Evolutionary conservation across 2,888 invertebrate species (phyloP).

Genomic region (Ametastegia equiseti): DNA sequence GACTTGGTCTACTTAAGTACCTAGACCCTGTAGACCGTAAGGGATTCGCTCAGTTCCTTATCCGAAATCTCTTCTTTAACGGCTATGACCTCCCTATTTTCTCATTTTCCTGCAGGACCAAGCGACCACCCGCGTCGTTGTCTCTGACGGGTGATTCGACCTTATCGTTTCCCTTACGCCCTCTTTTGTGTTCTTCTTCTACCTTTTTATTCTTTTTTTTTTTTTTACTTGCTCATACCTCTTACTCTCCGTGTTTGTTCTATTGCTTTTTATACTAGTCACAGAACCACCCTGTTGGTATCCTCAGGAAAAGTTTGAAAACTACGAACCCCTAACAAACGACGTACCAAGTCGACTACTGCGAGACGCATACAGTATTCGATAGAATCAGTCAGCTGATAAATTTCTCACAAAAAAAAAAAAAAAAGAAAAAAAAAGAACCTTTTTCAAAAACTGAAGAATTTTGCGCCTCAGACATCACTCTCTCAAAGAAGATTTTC

Average conservation of each 20-base stretch:
- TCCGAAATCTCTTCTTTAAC: constrained; percentile 46
- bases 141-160: constrained; percentile 45
- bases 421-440: neutral
- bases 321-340: neutral
- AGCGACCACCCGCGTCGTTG: constrained; percentile 40
- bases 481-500: neutral
- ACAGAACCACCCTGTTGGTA: neutral
- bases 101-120: constrained; percentile 36
- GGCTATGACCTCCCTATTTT: constrained; percentile 43
- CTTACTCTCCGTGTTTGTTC: neutral
- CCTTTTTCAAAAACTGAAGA: too few species aligned
- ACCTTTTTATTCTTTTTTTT: neutral
- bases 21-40: constrained; percentile 42
- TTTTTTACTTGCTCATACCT: neutral
- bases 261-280: neutral
- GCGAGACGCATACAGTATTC: neutral
- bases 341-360: too few species aligned
- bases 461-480: neutral
- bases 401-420: neutral
- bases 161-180: constrained; percentile 31
- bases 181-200: constrained; percentile 21
- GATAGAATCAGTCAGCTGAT: neutral
- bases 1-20: constrained; percentile 26
- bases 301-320: neutral
- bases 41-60: constrained; percentile 33